Conservation (phyloP, 2,888 invertebrate genomes). For the Cephus rjabovi region DNA sequence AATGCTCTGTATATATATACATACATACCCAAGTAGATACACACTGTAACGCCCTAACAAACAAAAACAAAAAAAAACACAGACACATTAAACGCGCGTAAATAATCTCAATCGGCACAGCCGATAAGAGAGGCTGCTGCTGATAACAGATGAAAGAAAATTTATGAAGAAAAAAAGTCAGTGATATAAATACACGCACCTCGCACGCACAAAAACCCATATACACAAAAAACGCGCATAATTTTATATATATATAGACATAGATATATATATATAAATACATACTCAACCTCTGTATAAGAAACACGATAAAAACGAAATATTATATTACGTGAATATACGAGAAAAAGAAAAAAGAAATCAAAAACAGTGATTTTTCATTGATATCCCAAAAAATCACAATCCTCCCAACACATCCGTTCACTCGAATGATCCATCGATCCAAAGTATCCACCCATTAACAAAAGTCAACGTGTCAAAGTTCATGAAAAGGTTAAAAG, state of each 20-base stretch:
- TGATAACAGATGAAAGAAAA: constrained; percentile 25
- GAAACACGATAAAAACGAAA: constrained; percentile 54
- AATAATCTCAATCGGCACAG: constrained; percentile 10
- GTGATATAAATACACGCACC: constrained; percentile 31
- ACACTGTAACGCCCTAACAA: constrained; percentile 18
- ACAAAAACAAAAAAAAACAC: constrained; percentile 28
- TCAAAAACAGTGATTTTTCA: not conserved
- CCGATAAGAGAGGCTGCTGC: constrained; percentile 41
- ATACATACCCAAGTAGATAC: constrained; percentile 20
- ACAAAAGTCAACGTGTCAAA: too few relatives aligned
- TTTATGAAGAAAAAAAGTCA: constrained; percentile 14
- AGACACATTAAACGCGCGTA: constrained; percentile 13
- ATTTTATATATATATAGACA: constrained; percentile 20
- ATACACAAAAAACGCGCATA: constrained; percentile 11
- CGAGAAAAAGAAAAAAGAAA: not conserved
- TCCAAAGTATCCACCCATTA: too few relatives aligned
- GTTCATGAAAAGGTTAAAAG: too few relatives aligned
- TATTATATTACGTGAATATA: constrained; percentile 53
- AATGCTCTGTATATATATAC: constrained; percentile 59
- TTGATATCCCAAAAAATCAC: constrained; percentile 5
- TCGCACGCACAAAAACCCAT: constrained; percentile 1
- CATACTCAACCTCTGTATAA: constrained; percentile 58
- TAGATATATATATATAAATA: constrained; percentile 35
- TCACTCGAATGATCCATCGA: not conserved
- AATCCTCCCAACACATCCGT: not conserved